phyloP scores from a whole-genome alignment of 2,113 vertebrate genomes.

The Podarcis muralis region DNA sequence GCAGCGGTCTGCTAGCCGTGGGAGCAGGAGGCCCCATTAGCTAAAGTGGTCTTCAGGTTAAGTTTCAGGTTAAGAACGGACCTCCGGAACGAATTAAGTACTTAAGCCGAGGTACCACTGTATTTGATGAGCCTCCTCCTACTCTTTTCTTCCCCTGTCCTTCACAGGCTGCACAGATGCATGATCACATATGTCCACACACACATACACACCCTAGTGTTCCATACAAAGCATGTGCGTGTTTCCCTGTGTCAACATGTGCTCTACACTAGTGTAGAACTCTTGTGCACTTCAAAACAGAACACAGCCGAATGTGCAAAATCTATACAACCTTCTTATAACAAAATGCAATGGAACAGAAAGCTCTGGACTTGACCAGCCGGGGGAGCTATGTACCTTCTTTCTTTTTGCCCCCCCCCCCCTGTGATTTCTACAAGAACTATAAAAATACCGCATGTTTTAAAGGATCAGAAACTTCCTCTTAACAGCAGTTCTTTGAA shows the following conservation, averaged over 20 bases:
- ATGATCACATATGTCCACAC: neutral
- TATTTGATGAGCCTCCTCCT: too few species aligned
- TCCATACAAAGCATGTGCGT: neutral
- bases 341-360: conserved; percentile 1
- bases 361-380: conserved; percentile 31
- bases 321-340: neutral
- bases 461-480: neutral
- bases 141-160: too few species aligned
- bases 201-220: neutral
- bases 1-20: too few species aligned
- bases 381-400: conserved; percentile 54
- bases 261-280: too few species aligned
- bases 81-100: too few species aligned
- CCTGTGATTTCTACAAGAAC: neutral
- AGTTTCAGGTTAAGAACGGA: too few species aligned
- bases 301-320: neutral
- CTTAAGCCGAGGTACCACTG: too few species aligned
- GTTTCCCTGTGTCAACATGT: too few species aligned
- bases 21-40: too few species aligned
- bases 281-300: conserved; percentile 1
- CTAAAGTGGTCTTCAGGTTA: too few species aligned
- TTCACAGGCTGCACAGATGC: too few species aligned
- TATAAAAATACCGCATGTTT: neutral
- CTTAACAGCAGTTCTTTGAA: neutral
- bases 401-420: neutral